These are phyloP conservation scores for Stegostoma tigrinum DNA, from an alignment of 2,113 vertebrate species.

Conservation along the genomic window DNA sequence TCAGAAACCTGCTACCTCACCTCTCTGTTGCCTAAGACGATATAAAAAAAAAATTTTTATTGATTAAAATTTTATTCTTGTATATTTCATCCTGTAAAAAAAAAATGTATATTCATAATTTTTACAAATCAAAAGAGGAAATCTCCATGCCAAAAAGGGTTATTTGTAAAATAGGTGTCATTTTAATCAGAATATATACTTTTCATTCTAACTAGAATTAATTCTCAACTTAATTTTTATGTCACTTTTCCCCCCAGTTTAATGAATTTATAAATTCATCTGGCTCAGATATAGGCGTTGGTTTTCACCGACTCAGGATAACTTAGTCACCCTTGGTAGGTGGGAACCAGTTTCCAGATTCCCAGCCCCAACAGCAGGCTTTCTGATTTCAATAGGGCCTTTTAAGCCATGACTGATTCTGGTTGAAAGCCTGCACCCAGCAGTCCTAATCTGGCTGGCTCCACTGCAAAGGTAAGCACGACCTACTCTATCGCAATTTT, in stretches of 20 bases:
- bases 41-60: slow-evolving; percentile 62
- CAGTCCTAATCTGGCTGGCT: too few species aligned
- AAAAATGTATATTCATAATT: not conserved
- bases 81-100: not conserved
- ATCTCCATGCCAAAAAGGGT: not conserved
- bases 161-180: not conserved
- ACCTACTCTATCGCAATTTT: too few species aligned
- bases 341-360: too few species aligned
- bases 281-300: not conserved
- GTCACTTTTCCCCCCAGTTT: not conserved
- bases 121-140: not conserved
- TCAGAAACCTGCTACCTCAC: slow-evolving; percentile 54
- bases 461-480: too few species aligned
- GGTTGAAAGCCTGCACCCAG: too few species aligned
- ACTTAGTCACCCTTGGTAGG: too few species aligned
- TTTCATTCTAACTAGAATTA: not conserved
- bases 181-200: not conserved
- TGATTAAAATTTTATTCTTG: not conserved
- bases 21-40: slow-evolving; percentile 65
- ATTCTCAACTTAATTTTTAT: not conserved
- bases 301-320: too few species aligned
- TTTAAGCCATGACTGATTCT: too few species aligned
- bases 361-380: too few species aligned
- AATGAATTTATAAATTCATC: not conserved
- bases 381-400: too few species aligned